Evolutionary conservation across 1,140 invertebrate genomes (phyloP).

Genomic region (Drosophila subpulchrella): DNA sequence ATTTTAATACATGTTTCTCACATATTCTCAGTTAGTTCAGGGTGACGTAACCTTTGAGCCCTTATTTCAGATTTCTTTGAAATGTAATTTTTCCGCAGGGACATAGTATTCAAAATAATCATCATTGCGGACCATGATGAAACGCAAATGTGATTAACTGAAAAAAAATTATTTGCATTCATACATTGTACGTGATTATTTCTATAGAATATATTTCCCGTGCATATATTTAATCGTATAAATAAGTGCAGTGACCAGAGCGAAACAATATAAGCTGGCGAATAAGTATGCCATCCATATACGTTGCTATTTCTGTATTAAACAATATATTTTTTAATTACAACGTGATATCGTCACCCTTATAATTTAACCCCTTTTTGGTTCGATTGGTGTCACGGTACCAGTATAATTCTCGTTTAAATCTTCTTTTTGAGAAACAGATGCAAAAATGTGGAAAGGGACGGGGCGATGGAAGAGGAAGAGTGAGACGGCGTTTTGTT

Average conservation of each 20-base stretch:
- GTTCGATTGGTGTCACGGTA: constrained; percentile 24
- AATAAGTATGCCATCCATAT: background rate
- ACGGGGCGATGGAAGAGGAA: background rate
- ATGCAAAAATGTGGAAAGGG: constrained; percentile 26
- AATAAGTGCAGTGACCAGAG: constrained; percentile 5
- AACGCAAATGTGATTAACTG: constrained; percentile 1
- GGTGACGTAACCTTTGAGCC: background rate
- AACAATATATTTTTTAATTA: constrained; percentile 1
- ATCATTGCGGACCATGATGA: constrained; percentile 9
- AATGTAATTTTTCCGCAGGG: background rate
- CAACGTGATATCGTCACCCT: background rate
- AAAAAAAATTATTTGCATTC: background rate
- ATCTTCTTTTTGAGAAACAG: constrained; percentile 41
- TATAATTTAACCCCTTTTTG: constrained; percentile 12
- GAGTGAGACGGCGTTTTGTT: constrained; percentile 13
- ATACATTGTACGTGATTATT: constrained; percentile 6
- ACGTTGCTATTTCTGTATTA: too few relatives aligned
- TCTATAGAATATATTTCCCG: background rate
- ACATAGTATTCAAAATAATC: background rate
- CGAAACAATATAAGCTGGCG: background rate
- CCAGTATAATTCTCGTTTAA: constrained; percentile 37
- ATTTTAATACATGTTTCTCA: too few relatives aligned
- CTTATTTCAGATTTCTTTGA: background rate
- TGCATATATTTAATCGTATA: background rate
- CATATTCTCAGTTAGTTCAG: too few relatives aligned